phyloP scores from a whole-genome alignment of 2,113 vertebrate genomes.

The Kobus ellipsiprymnus region DNA sequence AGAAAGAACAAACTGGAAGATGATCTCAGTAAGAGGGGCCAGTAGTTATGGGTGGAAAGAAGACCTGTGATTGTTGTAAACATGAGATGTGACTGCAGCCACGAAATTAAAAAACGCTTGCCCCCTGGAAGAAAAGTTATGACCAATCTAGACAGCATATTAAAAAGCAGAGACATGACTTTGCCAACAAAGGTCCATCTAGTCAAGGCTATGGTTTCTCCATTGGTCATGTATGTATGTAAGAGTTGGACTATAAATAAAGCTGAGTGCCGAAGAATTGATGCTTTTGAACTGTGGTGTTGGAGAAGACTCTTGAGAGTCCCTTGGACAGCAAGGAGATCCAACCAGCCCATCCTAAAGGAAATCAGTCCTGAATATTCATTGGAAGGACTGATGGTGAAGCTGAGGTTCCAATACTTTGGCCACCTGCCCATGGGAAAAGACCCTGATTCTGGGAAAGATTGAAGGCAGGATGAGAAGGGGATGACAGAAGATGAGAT shows the following conservation, averaged over 20 bases:
- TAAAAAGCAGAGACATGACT: neutral
- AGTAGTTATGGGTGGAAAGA: neutral
- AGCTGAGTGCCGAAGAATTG: neutral
- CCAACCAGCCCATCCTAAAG: neutral
- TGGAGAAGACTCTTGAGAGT: neutral
- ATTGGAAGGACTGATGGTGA: neutral
- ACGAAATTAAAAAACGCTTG: neutral
- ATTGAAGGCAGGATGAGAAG: neutral
- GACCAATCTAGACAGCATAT: neutral
- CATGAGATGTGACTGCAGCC: neutral
- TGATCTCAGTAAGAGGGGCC: neutral
- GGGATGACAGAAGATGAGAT: neutral
- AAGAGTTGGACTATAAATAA: neutral
- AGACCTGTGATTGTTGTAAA: neutral
- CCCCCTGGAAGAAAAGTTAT: neutral
- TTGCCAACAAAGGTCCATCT: neutral
- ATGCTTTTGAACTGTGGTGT: neutral
- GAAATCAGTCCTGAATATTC: neutral
- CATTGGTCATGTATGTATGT: neutral
- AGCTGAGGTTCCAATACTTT: neutral
- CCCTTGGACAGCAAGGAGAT: neutral
- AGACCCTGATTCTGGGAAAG: neutral
- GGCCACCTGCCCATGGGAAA: neutral
- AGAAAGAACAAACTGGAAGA: neutral
- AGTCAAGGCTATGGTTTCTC: neutral